phyloP scores from a whole-genome alignment of 92 coral and sea anemone species.

The Epizoanthus illoricatus region DNA sequence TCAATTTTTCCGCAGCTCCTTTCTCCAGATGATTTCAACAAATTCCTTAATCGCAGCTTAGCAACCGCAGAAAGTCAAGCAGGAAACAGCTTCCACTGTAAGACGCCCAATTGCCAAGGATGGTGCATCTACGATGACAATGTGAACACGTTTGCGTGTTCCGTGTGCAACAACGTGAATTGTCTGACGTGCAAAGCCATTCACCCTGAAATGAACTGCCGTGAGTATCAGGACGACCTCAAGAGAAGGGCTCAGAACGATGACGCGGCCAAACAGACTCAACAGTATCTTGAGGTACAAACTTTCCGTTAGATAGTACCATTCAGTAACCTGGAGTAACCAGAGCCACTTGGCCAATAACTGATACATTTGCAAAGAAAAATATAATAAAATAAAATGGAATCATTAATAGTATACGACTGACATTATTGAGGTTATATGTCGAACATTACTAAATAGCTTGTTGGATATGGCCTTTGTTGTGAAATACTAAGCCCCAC shows the following conservation, averaged over 20 bases:
- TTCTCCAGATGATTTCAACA: constrained; percentile 85
- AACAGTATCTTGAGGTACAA: constrained; percentile 82
- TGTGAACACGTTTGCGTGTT: constrained; percentile 84
- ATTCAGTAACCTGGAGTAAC: too few relatives aligned
- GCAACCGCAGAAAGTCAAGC: constrained; percentile 97
- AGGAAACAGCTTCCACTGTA: constrained; percentile 95
- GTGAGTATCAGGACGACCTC: constrained; percentile 92
- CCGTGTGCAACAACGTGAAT: constrained; percentile 82
- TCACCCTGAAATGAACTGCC: constrained; percentile 85
- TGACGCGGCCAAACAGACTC: constrained; percentile 86
- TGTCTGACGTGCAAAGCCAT: constrained; percentile 98
- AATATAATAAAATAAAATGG: too few relatives aligned
- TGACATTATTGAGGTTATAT: too few relatives aligned
- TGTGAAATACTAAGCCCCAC: too few relatives aligned
- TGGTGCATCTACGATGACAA: constrained; percentile 99
- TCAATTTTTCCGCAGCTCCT: constrained; percentile 60
- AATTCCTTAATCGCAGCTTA: constrained; percentile 88
- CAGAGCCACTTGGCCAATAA: too few relatives aligned
- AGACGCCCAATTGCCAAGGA: constrained; percentile 93
- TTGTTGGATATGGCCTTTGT: too few relatives aligned
- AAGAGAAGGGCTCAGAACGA: constrained; percentile 86
- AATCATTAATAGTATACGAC: too few relatives aligned
- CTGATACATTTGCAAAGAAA: too few relatives aligned
- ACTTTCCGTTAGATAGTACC: background rate
- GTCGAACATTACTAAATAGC: too few relatives aligned